These are phyloP conservation scores for Hiodon alosoides DNA, from an alignment of 2,113 vertebrate species.

Conservation along the genomic window DNA sequence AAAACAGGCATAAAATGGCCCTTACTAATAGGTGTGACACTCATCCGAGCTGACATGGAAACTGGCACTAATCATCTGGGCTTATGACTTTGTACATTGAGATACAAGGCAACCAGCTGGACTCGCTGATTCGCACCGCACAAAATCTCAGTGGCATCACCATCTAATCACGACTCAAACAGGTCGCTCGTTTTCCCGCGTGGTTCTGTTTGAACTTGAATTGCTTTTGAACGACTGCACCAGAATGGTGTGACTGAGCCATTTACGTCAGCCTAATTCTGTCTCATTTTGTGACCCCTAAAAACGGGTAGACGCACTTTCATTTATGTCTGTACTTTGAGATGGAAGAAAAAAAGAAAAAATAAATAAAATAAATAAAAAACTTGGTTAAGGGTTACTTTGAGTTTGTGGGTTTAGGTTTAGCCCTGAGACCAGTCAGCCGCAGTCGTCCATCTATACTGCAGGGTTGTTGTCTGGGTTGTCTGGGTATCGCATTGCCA, in stretches of 20 bases:
- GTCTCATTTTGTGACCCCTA: background rate
- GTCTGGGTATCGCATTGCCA: background rate
- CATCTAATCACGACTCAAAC: background rate
- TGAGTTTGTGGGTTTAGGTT: too few species aligned
- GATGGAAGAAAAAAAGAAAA: background rate
- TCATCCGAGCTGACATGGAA: background rate
- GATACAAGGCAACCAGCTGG: background rate
- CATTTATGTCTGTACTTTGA: background rate
- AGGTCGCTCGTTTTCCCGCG: background rate
- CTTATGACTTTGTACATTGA: background rate
- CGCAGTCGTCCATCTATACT: too few species aligned
- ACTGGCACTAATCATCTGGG: background rate
- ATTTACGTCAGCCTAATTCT: background rate
- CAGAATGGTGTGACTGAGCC: too few species aligned
- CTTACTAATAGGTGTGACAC: background rate
- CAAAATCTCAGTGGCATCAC: too few species aligned
- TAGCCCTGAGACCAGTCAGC: too few species aligned
- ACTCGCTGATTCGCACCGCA: background rate
- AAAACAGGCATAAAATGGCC: background rate
- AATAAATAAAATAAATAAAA: too few species aligned
- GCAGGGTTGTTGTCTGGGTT: too few species aligned
- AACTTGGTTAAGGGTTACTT: too few species aligned
- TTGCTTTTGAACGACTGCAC: background rate
- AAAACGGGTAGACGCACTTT: background rate
- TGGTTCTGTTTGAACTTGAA: slow-evolving; percentile 2